Percentiles rank a stretch among this genome's conserved stretches.
These are phyloP conservation scores for Myxocyprinus asiaticus DNA, from an alignment of 2,113 vertebrate species.

Conservation along the genomic window DNA sequence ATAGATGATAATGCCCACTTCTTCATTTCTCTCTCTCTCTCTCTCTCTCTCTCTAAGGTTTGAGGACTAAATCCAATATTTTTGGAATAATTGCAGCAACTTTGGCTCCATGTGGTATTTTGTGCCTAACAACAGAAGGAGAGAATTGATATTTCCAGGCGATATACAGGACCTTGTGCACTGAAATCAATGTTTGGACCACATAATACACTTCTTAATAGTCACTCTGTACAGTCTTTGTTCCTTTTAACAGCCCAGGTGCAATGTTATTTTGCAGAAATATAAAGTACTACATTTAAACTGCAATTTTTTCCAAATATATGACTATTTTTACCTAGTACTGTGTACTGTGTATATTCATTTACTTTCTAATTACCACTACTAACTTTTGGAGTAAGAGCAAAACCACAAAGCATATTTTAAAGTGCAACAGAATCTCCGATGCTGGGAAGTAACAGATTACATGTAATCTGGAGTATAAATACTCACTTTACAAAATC, in stretches of 20 bases:
- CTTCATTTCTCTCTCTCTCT: too few species aligned
- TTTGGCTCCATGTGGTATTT: constrained; percentile 40
- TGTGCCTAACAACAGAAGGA: background rate
- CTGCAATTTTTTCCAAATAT: constrained; percentile 20
- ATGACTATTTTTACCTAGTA: constrained; percentile 28
- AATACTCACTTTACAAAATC: too few species aligned
- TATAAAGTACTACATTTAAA: background rate
- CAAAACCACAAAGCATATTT: constrained; percentile 30
- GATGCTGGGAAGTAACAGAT: too few species aligned
- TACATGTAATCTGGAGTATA: too few species aligned
- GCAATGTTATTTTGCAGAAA: background rate
- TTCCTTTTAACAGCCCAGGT: background rate
- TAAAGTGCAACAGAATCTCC: constrained; percentile 24
- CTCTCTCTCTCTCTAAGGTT: background rate
- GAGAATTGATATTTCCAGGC: constrained; percentile 21
- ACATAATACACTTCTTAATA: background rate
- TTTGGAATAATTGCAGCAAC: constrained; percentile 41
- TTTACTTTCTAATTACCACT: constrained; percentile 30
- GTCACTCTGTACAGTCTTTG: background rate
- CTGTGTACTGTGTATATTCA: background rate
- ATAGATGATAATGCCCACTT: too few species aligned
- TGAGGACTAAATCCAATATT: constrained; percentile 36
- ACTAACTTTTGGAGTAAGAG: constrained; percentile 35
- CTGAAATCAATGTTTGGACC: constrained; percentile 41
- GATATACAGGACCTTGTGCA: constrained; percentile 12